Percentiles rank a stretch among this genome's conserved stretches.
Conservation (phyloP, 2,888 invertebrate species). For the Volucella inflata region DNA sequence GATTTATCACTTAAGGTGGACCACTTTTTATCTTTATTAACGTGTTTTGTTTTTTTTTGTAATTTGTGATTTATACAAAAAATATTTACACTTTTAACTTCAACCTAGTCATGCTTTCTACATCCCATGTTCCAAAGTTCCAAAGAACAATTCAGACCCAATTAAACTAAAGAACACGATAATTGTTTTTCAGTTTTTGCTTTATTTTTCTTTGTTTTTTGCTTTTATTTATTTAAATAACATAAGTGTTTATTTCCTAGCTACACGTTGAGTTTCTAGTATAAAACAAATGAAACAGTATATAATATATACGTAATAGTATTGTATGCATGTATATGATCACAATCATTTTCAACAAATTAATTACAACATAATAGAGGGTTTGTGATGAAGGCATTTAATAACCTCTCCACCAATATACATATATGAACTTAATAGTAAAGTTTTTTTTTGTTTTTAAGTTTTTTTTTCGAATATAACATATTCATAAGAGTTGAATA, state of each 20-base stretch:
- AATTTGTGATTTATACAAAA: too few species aligned
- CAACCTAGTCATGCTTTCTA: too few species aligned
- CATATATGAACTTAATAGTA: conserved; percentile 53
- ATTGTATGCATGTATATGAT: conserved; percentile 74
- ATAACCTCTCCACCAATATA: conserved; percentile 53
- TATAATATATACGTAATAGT: conserved; percentile 56
- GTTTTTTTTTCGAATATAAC: conserved; percentile 62
- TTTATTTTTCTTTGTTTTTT: conserved; percentile 57
- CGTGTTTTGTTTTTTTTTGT: too few species aligned
- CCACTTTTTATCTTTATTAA: too few species aligned
- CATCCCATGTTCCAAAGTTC: too few species aligned
- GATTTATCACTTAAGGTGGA: too few species aligned
- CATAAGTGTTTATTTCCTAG: conserved; percentile 59
- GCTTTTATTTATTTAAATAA: conserved; percentile 58
- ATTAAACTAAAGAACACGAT: background rate
- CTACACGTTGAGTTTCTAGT: conserved; percentile 63
- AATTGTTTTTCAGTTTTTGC: conserved; percentile 8
- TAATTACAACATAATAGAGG: conserved; percentile 64
- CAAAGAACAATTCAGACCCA: too few species aligned
- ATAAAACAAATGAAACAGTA: conserved; percentile 57
- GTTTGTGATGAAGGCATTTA: conserved; percentile 48
- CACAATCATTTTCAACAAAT: conserved; percentile 75
- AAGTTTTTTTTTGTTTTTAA: conserved; percentile 22
- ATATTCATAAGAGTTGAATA: conserved; percentile 74
- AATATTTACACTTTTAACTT: too few species aligned